Percentiles rank a stretch among this genome's conserved stretches.
These are phyloP conservation scores for Panthera leo DNA, from an alignment of 2,113 vertebrate species.

Conservation along the genomic window DNA sequence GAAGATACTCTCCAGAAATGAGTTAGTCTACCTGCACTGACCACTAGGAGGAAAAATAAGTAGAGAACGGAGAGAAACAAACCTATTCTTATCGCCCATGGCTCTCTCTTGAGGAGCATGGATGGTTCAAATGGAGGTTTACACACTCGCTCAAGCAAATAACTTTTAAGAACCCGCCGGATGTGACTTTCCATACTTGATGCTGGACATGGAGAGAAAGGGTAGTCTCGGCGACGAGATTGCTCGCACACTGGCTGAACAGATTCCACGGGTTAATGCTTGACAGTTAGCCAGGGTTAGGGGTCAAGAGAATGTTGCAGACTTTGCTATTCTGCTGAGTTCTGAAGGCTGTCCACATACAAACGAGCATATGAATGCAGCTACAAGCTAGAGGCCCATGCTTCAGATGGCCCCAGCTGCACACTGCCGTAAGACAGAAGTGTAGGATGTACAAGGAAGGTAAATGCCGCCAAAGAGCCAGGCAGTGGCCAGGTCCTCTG, in stretches of 20 bases:
- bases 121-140: neutral
- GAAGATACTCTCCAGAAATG: neutral
- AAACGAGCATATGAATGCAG: neutral
- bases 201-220: neutral
- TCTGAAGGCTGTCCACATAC: neutral
- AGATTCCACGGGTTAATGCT: neutral
- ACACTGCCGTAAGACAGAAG: neutral
- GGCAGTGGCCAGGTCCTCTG: neutral
- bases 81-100: neutral
- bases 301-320: neutral
- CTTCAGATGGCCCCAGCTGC: accelerated
- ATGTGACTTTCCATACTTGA: neutral
- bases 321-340: neutral
- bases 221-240: neutral
- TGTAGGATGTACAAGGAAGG: neutral
- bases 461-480: accelerated
- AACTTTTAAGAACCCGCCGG: neutral
- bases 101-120: neutral
- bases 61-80: neutral
- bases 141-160: neutral
- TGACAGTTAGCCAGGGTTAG: too few species aligned
- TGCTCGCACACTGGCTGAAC: neutral
- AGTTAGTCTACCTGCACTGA: neutral
- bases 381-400: neutral
- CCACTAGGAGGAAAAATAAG: neutral